A percentile compares a stretch with the other conserved stretches of the same genome.
Evolutionary conservation across 2,797 vertebrate genomes (phyloP).

Genomic region (Argya squamiceps): DNA sequence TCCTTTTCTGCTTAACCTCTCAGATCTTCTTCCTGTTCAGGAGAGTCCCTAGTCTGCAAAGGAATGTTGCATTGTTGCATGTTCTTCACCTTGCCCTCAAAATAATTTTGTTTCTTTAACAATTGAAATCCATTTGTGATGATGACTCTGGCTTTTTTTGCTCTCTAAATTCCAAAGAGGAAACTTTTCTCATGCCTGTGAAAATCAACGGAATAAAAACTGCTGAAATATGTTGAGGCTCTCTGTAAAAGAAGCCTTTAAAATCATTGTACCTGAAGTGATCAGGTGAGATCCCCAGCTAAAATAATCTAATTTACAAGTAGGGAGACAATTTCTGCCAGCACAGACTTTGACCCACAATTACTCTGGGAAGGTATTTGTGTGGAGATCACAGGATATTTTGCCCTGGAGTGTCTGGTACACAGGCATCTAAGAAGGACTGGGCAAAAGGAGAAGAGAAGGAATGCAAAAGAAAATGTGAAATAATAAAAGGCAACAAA

Average conservation of each 20-base stretch:
- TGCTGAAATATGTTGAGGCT: not conserved
- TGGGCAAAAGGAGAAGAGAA: constrained; percentile 27
- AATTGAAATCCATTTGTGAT: not conserved
- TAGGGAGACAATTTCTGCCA: not conserved
- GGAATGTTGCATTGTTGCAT: not conserved
- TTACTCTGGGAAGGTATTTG: not conserved
- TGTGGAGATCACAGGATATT: not conserved
- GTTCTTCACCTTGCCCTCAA: not conserved
- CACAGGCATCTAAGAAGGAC: constrained; percentile 32
- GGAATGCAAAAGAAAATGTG: constrained; percentile 45
- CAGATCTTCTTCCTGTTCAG: not conserved
- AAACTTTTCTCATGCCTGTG: not conserved
- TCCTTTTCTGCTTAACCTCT: not conserved
- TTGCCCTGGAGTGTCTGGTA: constrained; percentile 50
- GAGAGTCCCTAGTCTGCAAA: not conserved
- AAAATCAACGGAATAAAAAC: not conserved
- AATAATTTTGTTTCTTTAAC: not conserved
- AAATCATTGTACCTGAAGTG: not conserved
- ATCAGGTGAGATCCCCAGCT: not conserved
- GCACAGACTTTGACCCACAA: not conserved
- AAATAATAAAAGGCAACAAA: constrained; percentile 55
- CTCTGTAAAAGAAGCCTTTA: not conserved
- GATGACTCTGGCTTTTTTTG: not conserved
- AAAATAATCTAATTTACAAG: not conserved
- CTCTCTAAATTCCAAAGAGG: not conserved